Evolutionary conservation across 2,113 vertebrate genomes (phyloP).

Genomic region (Epinephelus cyanopodus): DNA sequence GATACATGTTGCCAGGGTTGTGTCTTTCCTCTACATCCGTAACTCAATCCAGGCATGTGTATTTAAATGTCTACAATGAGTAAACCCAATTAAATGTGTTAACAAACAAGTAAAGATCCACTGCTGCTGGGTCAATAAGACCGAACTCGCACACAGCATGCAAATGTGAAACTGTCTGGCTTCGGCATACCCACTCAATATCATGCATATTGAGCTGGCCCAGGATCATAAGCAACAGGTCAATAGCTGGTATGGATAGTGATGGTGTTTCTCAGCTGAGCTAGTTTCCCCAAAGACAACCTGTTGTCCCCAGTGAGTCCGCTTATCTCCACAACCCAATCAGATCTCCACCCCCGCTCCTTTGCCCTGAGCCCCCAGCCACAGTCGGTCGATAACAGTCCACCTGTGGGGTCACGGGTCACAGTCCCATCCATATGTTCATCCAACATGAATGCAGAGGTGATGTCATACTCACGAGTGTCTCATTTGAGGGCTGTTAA

Average conservation of each 20-base stretch:
- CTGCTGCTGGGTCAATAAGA: constrained; percentile 81
- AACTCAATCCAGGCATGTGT: constrained; percentile 55
- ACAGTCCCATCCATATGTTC: constrained; percentile 56
- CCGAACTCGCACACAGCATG: constrained; percentile 76
- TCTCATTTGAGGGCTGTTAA: constrained; percentile 40
- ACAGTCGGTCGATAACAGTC: constrained; percentile 74
- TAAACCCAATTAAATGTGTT: constrained; percentile 85
- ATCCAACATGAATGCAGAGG: constrained; percentile 24
- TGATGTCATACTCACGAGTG: constrained; percentile 32
- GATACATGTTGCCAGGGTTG: neutral
- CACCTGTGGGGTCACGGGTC: constrained; percentile 68
- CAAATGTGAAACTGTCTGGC: constrained; percentile 79
- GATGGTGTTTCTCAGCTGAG: constrained; percentile 61
- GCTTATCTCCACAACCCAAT: constrained; percentile 69
- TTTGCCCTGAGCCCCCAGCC: constrained; percentile 23
- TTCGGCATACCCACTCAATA: constrained; percentile 72
- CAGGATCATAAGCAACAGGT: constrained; percentile 83
- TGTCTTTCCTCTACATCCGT: constrained; percentile 32
- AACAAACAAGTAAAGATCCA: constrained; percentile 87
- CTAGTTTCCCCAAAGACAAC: constrained; percentile 63
- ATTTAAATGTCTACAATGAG: constrained; percentile 74
- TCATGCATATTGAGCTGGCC: constrained; percentile 77
- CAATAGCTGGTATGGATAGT: constrained; percentile 75
- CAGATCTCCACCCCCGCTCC: constrained; percentile 47
- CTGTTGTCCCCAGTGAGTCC: constrained; percentile 64